Base-by-base conservation (phyloP, 2,113 vertebrate species). In the Triplophysa siluroides region DNA sequence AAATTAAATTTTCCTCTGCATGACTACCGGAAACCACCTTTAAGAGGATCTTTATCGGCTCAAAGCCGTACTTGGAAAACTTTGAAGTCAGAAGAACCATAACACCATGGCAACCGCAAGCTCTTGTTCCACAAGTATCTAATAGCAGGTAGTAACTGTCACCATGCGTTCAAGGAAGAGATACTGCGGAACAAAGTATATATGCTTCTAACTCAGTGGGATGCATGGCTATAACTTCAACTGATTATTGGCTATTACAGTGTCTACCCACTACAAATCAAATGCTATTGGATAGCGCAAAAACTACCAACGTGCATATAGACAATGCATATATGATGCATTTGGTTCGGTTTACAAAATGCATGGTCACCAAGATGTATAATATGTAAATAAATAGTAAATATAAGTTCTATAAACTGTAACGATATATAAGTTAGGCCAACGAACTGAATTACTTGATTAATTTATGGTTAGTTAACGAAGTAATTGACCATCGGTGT, bases 241-340 rank as follows among this genome's bases (percentile, higher is more conserved):
- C 54, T 33, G n/a, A 26, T 38, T 29, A n/a, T 72, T 58, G n/a
- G 26, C 56, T 52, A n/a, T 72, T 58, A 50, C 29, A 23, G 14
- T 16, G 14, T 52, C 14, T 52, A 14, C 50, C 16, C 50, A 52
- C 50, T 52, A 21, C 10, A 72, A 58, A 26, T 58, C 69, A 72
- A 72, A 72, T 58, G 12, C 52, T 72, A 6, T 58, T 38, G 52
- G 68, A 70, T 47, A 70, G 8, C 52, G 67, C 13, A 54, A 70
- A 82, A 80, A 18, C 13, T 52, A 16, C 14, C 14, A 5, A 69
- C 69, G 80, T 83, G 87, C 84, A 64, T 19, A 33, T 24, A 87
- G 88, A 88, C 90, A 90, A 87, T 86, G 87, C 85, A 90, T 87
- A 91, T 90, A 45, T 45, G 12, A 38, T 7, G 33, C 33, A 38